phyloP scores from a whole-genome alignment of 2,113 vertebrate species.

The Bungarus multicinctus region DNA sequence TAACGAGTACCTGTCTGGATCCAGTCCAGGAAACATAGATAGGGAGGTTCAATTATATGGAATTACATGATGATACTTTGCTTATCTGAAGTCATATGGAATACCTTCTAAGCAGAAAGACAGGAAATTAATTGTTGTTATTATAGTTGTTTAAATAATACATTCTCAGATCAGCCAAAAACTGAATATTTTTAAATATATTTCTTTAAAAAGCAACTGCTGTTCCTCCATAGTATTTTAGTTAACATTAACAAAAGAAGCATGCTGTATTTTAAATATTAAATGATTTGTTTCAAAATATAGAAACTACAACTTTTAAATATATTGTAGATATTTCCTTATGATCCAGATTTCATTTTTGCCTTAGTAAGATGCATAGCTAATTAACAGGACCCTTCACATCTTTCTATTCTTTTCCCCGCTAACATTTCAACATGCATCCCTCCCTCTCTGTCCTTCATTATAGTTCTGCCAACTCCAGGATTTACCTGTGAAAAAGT shows the following conservation, averaged over 20 bases:
- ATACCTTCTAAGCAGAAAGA: neutral
- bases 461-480: neutral
- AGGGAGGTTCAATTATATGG: neutral
- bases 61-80: too few species aligned
- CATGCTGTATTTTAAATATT: neutral
- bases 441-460: neutral
- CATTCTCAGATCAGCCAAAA: neutral
- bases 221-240: neutral
- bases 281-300: neutral
- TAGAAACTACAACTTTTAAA: neutral
- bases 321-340: neutral
- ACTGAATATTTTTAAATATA: neutral
- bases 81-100: neutral
- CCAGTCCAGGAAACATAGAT: neutral
- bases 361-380: conserved; percentile 1
- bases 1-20: neutral
- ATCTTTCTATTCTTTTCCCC: neutral
- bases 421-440: neutral
- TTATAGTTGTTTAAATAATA: neutral
- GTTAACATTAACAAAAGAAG: neutral
- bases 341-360: neutral
- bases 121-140: neutral
- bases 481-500: neutral
- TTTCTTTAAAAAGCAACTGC: neutral
- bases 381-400: neutral